Evolutionary conservation across 2,888 invertebrate genomes (phyloP).

Genomic region (Mylabris sibirica): DNA sequence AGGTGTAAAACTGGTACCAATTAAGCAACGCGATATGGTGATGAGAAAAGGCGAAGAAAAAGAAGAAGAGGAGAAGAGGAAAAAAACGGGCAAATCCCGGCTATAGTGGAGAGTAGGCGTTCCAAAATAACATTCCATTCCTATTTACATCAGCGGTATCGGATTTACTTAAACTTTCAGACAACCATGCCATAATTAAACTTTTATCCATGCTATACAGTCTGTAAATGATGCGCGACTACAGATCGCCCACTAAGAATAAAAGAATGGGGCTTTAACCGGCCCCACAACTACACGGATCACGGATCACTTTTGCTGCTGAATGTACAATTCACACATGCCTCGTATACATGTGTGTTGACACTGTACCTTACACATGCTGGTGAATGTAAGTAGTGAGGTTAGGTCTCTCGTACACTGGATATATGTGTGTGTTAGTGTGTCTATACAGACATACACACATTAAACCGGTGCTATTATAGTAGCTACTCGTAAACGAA

Average conservation of each 20-base stretch:
- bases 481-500: constrained; percentile 59
- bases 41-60: background rate
- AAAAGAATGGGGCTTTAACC: constrained; percentile 35
- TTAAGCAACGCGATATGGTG: background rate
- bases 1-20: background rate
- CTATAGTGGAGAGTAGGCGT: background rate
- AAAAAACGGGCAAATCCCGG: background rate
- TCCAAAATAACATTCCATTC: constrained; percentile 18
- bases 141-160: constrained; percentile 40
- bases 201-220: constrained; percentile 50
- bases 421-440: constrained; percentile 18
- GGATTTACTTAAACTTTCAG: constrained; percentile 47
- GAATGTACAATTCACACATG: constrained; percentile 60
- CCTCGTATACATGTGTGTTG: constrained; percentile 59
- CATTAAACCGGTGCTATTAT: constrained; percentile 60
- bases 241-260: constrained; percentile 45
- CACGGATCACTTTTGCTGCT: constrained; percentile 28
- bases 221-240: constrained; percentile 50
- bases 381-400: constrained; percentile 59
- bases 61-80: background rate
- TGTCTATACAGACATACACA: constrained; percentile 51
- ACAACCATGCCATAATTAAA: constrained; percentile 52
- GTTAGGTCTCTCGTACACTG: constrained; percentile 52
- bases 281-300: constrained; percentile 23
- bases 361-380: constrained; percentile 61